Percentiles rank a stretch among this genome's conserved stretches.
phyloP scores from a whole-genome alignment of 2,797 vertebrate species.

The Acanthiza pusilla region DNA sequence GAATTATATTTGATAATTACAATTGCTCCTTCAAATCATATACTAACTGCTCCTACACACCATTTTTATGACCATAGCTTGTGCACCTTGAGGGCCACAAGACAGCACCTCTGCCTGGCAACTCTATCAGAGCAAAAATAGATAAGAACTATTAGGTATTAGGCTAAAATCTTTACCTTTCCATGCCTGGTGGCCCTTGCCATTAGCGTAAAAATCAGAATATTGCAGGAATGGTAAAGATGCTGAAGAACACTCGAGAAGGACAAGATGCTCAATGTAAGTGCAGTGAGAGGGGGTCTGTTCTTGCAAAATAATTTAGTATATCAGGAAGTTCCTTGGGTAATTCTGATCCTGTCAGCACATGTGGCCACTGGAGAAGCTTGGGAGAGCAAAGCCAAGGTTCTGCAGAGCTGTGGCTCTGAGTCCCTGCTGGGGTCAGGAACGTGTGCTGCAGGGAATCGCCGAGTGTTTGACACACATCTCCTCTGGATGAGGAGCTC shows the following conservation, averaged over 20 bases:
- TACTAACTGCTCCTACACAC: background rate
- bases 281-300: rapidly evolving
- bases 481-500: constrained; percentile 30
- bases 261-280: background rate
- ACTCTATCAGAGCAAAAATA: background rate
- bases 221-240: background rate
- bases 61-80: background rate
- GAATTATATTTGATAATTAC: background rate
- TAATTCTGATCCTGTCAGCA: background rate
- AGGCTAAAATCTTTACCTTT: background rate
- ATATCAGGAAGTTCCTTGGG: background rate
- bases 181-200: background rate
- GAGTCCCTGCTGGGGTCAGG: background rate
- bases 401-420: background rate
- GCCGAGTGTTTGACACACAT: background rate
- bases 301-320: background rate
- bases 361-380: rapidly evolving
- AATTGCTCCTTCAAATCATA: background rate
- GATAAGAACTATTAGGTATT: background rate
- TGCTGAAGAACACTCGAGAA: background rate
- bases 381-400: background rate
- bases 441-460: background rate
- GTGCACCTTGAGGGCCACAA: background rate
- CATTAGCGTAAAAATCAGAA: background rate
- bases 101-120: background rate